Evolutionary conservation across 2,888 invertebrate genomes (phyloP).

Genomic region (Lasioglossum marginatum): DNA sequence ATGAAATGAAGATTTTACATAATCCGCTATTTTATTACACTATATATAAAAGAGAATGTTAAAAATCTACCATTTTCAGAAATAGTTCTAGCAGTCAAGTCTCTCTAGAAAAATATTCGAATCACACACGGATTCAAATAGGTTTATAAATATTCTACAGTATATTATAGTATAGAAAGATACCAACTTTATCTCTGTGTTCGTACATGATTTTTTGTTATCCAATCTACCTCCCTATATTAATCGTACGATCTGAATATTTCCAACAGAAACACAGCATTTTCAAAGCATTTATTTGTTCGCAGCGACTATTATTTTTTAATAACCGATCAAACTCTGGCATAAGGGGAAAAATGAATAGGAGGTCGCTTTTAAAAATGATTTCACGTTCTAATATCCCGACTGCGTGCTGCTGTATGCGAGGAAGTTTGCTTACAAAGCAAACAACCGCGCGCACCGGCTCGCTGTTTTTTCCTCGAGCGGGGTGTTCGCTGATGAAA

Average conservation of each 20-base stretch:
- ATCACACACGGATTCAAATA: background rate
- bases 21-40: background rate
- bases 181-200: background rate
- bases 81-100: background rate
- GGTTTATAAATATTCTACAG: background rate
- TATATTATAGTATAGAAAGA: background rate
- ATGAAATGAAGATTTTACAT: background rate
- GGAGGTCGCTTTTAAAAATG: slow-evolving; percentile 27
- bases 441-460: slow-evolving; percentile 60
- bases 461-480: slow-evolving; percentile 44
- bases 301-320: background rate
- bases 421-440: slow-evolving; percentile 64
- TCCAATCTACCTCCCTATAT: background rate
- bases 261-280: background rate
- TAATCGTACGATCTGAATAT: background rate
- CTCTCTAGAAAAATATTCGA: background rate
- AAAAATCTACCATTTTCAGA: too few species aligned
- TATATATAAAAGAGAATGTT: too few species aligned
- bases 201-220: background rate
- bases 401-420: slow-evolving; percentile 22
- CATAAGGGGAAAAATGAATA: background rate
- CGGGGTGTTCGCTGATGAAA: slow-evolving; percentile 46
- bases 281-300: background rate
- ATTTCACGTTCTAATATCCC: slow-evolving; percentile 48
- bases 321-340: slow-evolving; percentile 12